Evolutionary conservation across 2,888 invertebrate genomes (phyloP), one percentile per base, ranked within the genome.

Genomic region (Agonopterix subpropinquella): DNA sequence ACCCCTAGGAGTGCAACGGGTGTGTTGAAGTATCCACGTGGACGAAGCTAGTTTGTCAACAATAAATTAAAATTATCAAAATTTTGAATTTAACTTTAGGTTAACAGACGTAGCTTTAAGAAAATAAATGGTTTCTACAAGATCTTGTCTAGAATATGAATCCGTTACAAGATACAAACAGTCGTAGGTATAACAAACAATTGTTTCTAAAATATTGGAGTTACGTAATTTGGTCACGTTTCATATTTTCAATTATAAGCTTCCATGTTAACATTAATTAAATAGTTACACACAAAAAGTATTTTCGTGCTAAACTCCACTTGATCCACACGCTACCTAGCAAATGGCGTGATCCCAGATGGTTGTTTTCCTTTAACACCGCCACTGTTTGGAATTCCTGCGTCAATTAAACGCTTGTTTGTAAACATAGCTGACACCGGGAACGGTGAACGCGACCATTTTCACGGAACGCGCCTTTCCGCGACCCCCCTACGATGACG

Each of bases 401-500:
- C 65, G 75, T 78, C 79, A 82, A 81, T 82, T 84, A 81, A 79
- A 77, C 66, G 71, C 64, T 67, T 82, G 78, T 84, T 85, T 83
- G 77, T 83, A 83, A 79, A 83, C 77, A 83, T 57, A 58, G 56
- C 58, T 67, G 77, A 77, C 75, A 77, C 65, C 61, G 65, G 60
- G 64, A 59, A 72, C 65, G 28, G 39, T 39, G 39, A 39, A 39
- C n/a, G 13, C 62, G 66, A 67, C 68, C 74, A 68, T 77, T 78
- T 85, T 73, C 81, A 73, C 62, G 65, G 76, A 81, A 80, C 67
- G 61, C 63, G 60, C 67, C 61, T 67, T 71, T 65, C 68, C 55
- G 59, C 67, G 67, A 69, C 66, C 65, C 64, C 61, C 53, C 13
- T 56, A 53, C 51, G 41, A n/a, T n/a, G n/a, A 49, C 50, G 28